Evolutionary conservation across 2,888 invertebrate species (phyloP).

Genomic region (Monochamus alternatus): DNA sequence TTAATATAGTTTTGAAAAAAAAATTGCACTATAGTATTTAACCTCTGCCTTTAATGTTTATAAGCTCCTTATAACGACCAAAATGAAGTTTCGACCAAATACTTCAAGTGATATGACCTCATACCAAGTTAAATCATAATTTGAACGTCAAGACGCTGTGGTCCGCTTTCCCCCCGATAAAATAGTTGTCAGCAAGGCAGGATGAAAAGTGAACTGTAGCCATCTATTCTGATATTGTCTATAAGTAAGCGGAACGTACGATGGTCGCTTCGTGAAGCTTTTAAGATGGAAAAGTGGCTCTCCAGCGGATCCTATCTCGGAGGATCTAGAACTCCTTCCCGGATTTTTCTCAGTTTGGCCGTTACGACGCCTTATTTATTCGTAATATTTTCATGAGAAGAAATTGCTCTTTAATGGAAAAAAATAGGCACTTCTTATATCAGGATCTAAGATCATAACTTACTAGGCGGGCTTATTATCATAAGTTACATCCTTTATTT

Average conservation of each 20-base stretch:
- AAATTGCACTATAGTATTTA: too few relatives aligned
- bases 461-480: too few relatives aligned
- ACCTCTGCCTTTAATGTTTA: too few relatives aligned
- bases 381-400: not conserved
- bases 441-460: conserved; percentile 42
- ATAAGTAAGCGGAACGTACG: conserved; percentile 52
- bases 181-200: conserved; percentile 52
- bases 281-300: conserved; percentile 53
- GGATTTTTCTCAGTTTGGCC: conserved; percentile 38
- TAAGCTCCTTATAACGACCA: too few relatives aligned
- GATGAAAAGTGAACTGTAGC: conserved; percentile 54
- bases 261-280: conserved; percentile 38
- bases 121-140: conserved; percentile 38
- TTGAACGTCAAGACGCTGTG: conserved; percentile 18
- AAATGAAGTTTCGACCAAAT: too few relatives aligned
- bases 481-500: too few relatives aligned
- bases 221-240: conserved; percentile 55
- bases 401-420: not conserved
- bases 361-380: conserved; percentile 39
- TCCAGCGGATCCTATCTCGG: conserved; percentile 43
- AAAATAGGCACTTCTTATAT: conserved; percentile 38
- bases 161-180: conserved; percentile 40
- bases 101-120: conserved; percentile 19
- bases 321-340: conserved; percentile 33
- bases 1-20: too few relatives aligned